Conservation (phyloP, 2,888 invertebrate species). For the Melieria omissa region DNA sequence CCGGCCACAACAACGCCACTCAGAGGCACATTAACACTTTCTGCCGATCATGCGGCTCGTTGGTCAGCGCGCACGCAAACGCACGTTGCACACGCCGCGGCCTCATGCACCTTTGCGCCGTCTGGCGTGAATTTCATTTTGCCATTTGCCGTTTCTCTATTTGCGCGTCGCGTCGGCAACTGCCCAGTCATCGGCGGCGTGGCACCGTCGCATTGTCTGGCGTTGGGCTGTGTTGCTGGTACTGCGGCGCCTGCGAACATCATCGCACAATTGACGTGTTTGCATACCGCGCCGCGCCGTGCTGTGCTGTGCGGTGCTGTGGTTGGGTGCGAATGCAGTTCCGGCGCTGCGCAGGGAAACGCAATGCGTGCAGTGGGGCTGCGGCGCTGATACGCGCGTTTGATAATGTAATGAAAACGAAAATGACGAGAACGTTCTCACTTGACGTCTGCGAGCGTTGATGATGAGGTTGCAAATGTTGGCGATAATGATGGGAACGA, state of each 20-base stretch:
- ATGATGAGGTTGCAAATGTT: not conserved
- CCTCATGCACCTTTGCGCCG: not conserved
- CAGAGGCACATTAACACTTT: constrained; percentile 35
- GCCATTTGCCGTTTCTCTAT: not conserved
- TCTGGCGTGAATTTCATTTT: constrained; percentile 6
- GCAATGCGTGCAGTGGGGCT: not conserved
- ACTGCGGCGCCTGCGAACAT: constrained; percentile 35
- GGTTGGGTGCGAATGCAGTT: not conserved
- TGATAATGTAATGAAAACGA: not conserved
- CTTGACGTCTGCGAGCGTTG: too few relatives aligned
- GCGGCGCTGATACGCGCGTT: not conserved
- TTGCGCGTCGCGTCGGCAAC: not conserved
- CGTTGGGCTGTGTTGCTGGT: constrained; percentile 10
- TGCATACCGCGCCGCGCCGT: not conserved
- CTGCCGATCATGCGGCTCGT: constrained; percentile 27
- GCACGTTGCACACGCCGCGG: not conserved
- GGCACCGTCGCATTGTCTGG: not conserved
- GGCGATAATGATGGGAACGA: not conserved
- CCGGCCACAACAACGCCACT: constrained; percentile 5
- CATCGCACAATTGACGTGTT: constrained; percentile 4
- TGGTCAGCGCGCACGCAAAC: not conserved
- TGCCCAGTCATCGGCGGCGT: constrained; percentile 6
- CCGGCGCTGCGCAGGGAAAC: not conserved
- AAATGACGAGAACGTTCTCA: not conserved
- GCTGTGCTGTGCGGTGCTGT: not conserved